These are phyloP conservation scores for Apeira syringaria DNA, from an alignment of 2,888 invertebrate species.

Conservation along the genomic window DNA sequence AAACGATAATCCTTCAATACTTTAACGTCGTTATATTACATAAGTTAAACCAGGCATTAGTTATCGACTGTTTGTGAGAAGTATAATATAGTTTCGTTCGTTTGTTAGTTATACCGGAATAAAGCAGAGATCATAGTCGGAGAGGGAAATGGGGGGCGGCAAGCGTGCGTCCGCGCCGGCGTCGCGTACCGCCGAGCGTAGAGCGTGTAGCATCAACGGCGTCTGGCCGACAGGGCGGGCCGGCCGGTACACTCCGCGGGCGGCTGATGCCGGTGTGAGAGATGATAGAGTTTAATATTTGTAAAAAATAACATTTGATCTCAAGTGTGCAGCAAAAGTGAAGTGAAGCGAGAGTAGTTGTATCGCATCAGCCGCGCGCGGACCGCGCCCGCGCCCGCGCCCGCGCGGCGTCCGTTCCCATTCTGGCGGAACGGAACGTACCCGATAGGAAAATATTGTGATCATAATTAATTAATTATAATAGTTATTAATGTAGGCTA, in stretches of 20 bases:
- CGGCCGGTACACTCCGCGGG: constrained; percentile 47
- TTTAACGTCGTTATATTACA: constrained; percentile 24
- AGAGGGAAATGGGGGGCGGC: constrained; percentile 28
- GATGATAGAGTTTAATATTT: constrained; percentile 73
- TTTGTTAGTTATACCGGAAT: constrained; percentile 30
- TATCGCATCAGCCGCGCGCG: constrained; percentile 60
- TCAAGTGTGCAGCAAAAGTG: constrained; percentile 82
- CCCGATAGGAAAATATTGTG: constrained; percentile 81
- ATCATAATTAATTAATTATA: constrained; percentile 75
- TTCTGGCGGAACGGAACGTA: constrained; percentile 67
- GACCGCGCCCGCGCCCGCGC: constrained; percentile 45
- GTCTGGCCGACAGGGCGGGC: constrained; percentile 28
- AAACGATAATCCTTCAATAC: constrained; percentile 20
- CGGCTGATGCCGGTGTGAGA: constrained; percentile 71
- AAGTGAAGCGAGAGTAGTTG: constrained; percentile 71
- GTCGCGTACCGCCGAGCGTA: too few relatives aligned
- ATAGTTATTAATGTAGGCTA: constrained; percentile 73
- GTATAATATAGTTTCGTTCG: constrained; percentile 78
- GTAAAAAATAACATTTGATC: constrained; percentile 82
- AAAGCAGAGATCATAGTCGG: constrained; percentile 9
- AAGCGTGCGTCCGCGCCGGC: too few relatives aligned
- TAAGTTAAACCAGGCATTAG: constrained; percentile 37
- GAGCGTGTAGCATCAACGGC: too few relatives aligned
- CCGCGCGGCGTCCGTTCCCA: constrained; percentile 52
- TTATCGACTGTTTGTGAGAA: constrained; percentile 53